Evolutionary conservation across 1,140 invertebrate genomes (phyloP), one percentile per base, ranked within the genome.

Genomic region (Lethrus apterus): DNA sequence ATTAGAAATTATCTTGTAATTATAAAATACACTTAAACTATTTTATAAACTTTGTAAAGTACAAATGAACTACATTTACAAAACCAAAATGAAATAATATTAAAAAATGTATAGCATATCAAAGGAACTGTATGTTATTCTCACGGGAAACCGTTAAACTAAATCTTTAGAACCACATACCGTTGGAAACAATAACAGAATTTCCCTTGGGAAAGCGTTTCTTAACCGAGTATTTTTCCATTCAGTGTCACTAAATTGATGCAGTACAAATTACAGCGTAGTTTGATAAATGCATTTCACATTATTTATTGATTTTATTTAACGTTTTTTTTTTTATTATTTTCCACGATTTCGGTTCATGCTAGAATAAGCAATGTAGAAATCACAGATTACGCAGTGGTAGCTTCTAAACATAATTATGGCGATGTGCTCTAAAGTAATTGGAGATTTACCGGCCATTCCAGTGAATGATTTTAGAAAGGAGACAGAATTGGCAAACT

Each of bases 201-300:
- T 49, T 49, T 49, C 47, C 47, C 47, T 17, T 8, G 47, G 33
- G 47, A 48, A 35, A 29, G 38, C 34, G 41, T 48, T 43, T 48
- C 44, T 48, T 43, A 48, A 43, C 44, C 47, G 31, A 10, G 30
- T 48, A 48, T 21, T 18, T 42, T 19, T 30, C 36, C 46, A 20
- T 48, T 20, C n/a, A 35, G 36, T 34, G 31, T 18, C 24, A 21
- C 36, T 40, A 40, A 43, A 41, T 44, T 36, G 41, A 44, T n/a
- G n/a, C n/a, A n/a, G n/a, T n/a, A 42, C 47, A 44, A 44, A 32
- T 42, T 19, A 31, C 36, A 13, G 13, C 13, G 32, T 17, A 15
- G 31, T 30, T 17, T 17, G 32, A 14, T n/a, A n/a, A 36, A 36
- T 10, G 15, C 19, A 21, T 40, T 40, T 11, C 14, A 21, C 15